Conservation (phyloP, 1,140 invertebrate species). For the Macrosteles quadrilineatus region DNA sequence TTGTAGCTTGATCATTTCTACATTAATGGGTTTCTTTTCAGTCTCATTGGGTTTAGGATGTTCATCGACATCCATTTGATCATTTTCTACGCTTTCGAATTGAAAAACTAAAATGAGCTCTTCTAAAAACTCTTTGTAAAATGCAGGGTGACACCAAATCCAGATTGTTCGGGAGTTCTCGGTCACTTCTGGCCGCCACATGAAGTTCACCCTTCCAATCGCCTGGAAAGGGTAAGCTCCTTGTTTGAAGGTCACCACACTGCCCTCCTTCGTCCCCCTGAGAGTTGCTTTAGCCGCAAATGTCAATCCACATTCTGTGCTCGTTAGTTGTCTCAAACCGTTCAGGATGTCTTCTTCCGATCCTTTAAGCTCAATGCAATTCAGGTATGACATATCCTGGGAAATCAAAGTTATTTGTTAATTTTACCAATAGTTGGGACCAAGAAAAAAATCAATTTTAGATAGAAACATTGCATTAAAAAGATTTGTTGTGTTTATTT, state of each 20-base stretch:
- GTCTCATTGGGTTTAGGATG: too few species aligned
- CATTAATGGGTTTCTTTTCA: too few species aligned
- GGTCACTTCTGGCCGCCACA: slow-evolving; percentile 64
- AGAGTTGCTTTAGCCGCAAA: slow-evolving; percentile 70
- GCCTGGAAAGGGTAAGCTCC: slow-evolving; percentile 61
- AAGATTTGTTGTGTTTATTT: too few species aligned
- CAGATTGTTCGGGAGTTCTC: slow-evolving; percentile 60
- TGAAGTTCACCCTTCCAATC: slow-evolving; percentile 70
- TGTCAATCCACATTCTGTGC: slow-evolving; percentile 59
- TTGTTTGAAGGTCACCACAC: slow-evolving; percentile 65
- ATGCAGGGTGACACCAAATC: slow-evolving; percentile 87
- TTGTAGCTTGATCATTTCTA: neutral
- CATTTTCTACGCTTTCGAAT: too few species aligned
- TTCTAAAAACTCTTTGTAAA: slow-evolving; percentile 61
- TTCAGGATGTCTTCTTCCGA: slow-evolving; percentile 56
- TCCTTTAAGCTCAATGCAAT: slow-evolving; percentile 73
- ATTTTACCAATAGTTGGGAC: too few species aligned
- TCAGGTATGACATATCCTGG: slow-evolving; percentile 80
- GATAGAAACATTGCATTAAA: too few species aligned
- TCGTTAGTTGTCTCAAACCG: slow-evolving; percentile 63
- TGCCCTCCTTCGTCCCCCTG: slow-evolving; percentile 71
- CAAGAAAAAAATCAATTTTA: too few species aligned
- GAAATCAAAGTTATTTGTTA: too few species aligned
- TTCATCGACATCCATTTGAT: too few species aligned
- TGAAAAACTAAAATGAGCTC: slow-evolving; percentile 63